Conservation (phyloP, 2,113 vertebrate species). For the Silurus asotus region DNA sequence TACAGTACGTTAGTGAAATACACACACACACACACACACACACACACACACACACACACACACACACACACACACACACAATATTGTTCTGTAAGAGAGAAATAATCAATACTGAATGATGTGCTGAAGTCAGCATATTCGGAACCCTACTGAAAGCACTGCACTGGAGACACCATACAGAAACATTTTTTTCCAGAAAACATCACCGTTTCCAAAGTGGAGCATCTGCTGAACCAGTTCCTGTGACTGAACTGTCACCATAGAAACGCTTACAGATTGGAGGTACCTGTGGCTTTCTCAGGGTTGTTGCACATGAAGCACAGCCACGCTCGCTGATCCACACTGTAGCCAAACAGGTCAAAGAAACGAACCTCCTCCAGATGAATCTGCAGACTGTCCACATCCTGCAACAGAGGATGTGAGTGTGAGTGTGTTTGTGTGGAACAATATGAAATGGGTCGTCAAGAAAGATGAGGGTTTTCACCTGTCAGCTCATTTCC, state of each 20-base stretch:
- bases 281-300: conserved; percentile 85
- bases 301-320: conserved; percentile 99
- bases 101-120: no score
- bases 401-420: conserved; percentile 74
- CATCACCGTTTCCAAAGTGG: not conserved
- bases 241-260: not conserved
- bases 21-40: not conserved
- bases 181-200: not conserved
- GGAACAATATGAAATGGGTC: not conserved
- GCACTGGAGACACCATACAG: not conserved
- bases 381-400: conserved; percentile 85
- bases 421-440: not conserved
- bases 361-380: conserved; percentile 96
- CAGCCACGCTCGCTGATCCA: conserved; percentile 84
- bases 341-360: conserved; percentile 93
- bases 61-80: not conserved
- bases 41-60: no score
- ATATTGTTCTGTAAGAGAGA: not conserved
- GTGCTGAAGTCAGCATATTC: no score
- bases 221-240: not conserved
- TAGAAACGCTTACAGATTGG: not conserved
- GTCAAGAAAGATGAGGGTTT: not conserved
- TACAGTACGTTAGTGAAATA: no score
- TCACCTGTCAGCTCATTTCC: not conserved
- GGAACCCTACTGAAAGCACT: not conserved